These are phyloP conservation scores for Umimayanthus chanpuru DNA, from an alignment of 92 coral and sea anemone species.

Conservation along the genomic window DNA sequence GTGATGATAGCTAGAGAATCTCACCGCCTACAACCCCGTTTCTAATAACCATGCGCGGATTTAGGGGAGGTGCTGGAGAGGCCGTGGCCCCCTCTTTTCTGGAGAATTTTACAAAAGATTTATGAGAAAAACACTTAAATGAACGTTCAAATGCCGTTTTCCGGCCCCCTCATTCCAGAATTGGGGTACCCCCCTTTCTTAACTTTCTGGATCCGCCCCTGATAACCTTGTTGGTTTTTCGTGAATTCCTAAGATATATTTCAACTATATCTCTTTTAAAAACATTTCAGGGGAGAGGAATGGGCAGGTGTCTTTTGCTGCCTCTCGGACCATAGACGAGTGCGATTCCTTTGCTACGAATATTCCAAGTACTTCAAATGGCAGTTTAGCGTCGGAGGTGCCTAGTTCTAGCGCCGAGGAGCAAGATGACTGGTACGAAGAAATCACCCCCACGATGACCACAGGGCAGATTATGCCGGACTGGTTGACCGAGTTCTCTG, in stretches of 20 bases:
- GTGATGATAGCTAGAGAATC: background rate
- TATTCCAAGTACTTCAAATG: constrained; percentile 5
- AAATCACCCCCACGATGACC: constrained; percentile 21
- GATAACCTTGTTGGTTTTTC: background rate
- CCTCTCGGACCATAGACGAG: constrained; percentile 12
- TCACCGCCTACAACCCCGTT: background rate
- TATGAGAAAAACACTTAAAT: too few relatives aligned
- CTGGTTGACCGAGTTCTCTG: constrained; percentile 33
- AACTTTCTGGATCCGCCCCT: too few relatives aligned
- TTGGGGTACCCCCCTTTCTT: too few relatives aligned
- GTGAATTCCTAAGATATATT: background rate
- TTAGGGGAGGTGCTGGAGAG: too few relatives aligned
- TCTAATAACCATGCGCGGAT: background rate
- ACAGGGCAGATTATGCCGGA: constrained; percentile 31
- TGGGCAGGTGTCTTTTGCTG: background rate
- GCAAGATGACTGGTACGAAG: constrained; percentile 43
- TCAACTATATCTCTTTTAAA: background rate
- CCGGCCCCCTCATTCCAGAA: too few relatives aligned
- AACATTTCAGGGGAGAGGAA: constrained; percentile 19
- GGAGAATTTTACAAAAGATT: too few relatives aligned
- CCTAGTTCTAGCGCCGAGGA: constrained; percentile 18
- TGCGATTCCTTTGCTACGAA: constrained; percentile 20
- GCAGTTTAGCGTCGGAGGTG: background rate
- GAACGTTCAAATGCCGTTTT: too few relatives aligned
- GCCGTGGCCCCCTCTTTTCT: too few relatives aligned